Evolutionary conservation across 37 sponge, comb jelly and placozoan species (phyloP).

Genomic region (Mnemiopsis leidyi): DNA sequence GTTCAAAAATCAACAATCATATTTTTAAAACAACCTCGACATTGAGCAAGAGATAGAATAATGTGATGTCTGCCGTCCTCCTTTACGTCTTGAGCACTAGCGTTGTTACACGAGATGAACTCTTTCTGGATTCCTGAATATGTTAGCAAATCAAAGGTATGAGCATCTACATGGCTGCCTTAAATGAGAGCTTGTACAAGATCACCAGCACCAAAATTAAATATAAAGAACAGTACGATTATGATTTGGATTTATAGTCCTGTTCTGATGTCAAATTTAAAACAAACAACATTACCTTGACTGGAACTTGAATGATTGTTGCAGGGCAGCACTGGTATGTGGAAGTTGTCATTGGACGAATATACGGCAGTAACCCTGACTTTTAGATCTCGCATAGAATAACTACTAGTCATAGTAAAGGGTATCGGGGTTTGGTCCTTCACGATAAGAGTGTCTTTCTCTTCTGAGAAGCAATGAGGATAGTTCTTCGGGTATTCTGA

Average conservation of each 20-base stretch:
- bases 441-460: not conserved
- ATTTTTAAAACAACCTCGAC: not conserved
- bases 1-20: not conserved
- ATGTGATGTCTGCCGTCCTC: not conserved
- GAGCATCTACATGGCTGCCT: too few relatives aligned
- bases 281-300: not conserved
- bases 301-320: not conserved
- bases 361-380: not conserved
- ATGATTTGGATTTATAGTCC: too few relatives aligned
- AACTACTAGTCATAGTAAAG: not conserved
- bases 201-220: too few relatives aligned
- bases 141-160: too few relatives aligned
- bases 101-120: not conserved
- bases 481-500: not conserved
- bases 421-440: constrained; percentile 11
- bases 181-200: too few relatives aligned
- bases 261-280: too few relatives aligned
- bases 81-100: not conserved
- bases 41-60: not conserved
- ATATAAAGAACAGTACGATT: too few relatives aligned
- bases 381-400: not conserved
- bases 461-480: not conserved
- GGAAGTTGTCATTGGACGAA: not conserved
- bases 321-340: not conserved
- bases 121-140: not conserved